Evolutionary conservation across 2,113 vertebrate species (phyloP), one percentile per base, ranked within the genome.

Genomic region (Podarcis raffonei): DNA sequence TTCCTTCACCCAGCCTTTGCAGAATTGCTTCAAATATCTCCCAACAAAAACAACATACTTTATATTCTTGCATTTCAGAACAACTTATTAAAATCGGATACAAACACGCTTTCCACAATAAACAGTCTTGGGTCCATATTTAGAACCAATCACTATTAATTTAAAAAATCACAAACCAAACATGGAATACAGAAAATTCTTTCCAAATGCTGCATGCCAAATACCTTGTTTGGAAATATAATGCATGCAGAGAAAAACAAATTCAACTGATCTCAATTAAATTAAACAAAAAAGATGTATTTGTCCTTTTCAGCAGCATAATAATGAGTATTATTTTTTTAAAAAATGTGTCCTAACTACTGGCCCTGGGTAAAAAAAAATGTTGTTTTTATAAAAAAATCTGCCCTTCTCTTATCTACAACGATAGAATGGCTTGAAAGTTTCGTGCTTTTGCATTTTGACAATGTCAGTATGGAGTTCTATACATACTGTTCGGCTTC

Each of bases 401-500:
- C 86, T 94, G 94, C 93, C 92, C 90, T 91, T 87, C 20, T 83
- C 85, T 90, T 88, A 79, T 87, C 72, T 42, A 90, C 91, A 94
- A 94, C 90, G 92, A 94, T 87, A 94, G 25, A 89, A 92, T 48
- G 94, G 90, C 96, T 87, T 88, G 92, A 94, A 18, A 2, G 27
- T 89, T 88, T 76, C 16, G 2, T 27, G 89, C 71, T 65, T 92
- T 92, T 88, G 83, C 68, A 2, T 88, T 37, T 91, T 0, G 83
- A 85, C 71, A 90, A 76, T 4, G 88, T 91, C 96, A 93, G 90
- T 89, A 80, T 88, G 91, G 74, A 90, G 94, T 94, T 94, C 97
- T 98, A 99, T 96, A 99, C 98, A 27, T 99, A 99, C 95, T 99
- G 98, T 94, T 99, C 98, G 0, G 98, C 97, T 82, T 99, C 98